Evolutionary conservation across 1,140 invertebrate species (phyloP).

Genomic region (Helicoverpa armigera): DNA sequence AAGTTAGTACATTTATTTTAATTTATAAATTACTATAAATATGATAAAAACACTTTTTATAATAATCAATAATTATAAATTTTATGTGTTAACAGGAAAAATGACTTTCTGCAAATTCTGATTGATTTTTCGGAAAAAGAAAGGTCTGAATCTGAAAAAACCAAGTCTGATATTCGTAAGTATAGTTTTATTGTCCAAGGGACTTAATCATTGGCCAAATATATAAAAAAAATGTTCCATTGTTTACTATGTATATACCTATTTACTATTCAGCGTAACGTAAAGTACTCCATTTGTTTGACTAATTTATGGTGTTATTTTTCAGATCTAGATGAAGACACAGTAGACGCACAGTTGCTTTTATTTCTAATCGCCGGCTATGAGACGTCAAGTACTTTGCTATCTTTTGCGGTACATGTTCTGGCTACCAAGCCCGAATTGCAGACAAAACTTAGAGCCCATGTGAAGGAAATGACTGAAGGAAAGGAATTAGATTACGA

Average conservation of each 20-base stretch:
- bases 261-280: too few species aligned
- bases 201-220: background rate
- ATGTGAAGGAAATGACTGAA: constrained; percentile 86
- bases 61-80: too few species aligned
- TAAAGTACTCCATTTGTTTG: too few species aligned
- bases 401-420: constrained; percentile 87
- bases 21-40: constrained; percentile 30
- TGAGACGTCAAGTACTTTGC: constrained; percentile 85
- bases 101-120: constrained; percentile 79
- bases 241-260: too few species aligned
- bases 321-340: constrained; percentile 80
- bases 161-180: constrained; percentile 61
- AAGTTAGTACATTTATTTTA: constrained; percentile 55
- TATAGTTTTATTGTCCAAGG: background rate
- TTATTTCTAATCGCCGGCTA: constrained; percentile 85
- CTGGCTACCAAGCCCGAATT: constrained; percentile 88
- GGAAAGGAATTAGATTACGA: constrained; percentile 87
- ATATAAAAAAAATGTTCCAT: too few species aligned
- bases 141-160: constrained; percentile 60
- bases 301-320: too few species aligned
- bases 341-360: constrained; percentile 80
- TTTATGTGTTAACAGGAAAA: constrained; percentile 64
- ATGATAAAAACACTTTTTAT: background rate
- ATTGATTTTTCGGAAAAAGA: constrained; percentile 76
- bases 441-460: constrained; percentile 87